These are phyloP conservation scores for Amphipoea oculea DNA, from an alignment of 2,888 invertebrate species.

Conservation along the genomic window DNA sequence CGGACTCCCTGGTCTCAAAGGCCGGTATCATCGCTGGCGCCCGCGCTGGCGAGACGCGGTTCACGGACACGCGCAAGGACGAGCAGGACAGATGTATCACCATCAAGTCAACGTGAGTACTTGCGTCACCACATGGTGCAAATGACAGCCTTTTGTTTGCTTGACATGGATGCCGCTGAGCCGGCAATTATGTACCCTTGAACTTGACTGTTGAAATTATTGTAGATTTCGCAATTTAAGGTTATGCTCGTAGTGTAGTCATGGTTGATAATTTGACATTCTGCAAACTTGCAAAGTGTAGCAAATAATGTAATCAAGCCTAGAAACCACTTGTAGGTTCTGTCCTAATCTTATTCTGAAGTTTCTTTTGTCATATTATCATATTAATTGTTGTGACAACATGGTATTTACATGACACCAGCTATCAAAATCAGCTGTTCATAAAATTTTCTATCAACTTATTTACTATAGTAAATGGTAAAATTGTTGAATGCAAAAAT, in stretches of 20 bases:
- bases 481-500: background rate
- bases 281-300: background rate
- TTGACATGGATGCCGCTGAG: conserved; percentile 5
- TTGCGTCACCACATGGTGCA: conserved; percentile 72
- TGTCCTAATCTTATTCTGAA: background rate
- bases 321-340: conserved; percentile 10
- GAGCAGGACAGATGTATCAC: conserved; percentile 99
- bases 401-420: conserved; percentile 20
- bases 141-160: conserved; percentile 66
- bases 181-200: conserved; percentile 59
- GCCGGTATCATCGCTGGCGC: conserved; percentile 99
- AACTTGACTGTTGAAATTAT: conserved; percentile 55
- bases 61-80: conserved; percentile 99
- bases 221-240: conserved; percentile 26
- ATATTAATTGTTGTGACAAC: conserved; percentile 21
- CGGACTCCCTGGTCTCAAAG: conserved; percentile 99
- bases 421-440: conserved; percentile 43
- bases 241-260: conserved; percentile 19
- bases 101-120: conserved; percentile 99
- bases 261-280: background rate
- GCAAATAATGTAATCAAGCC: background rate
- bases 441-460: background rate
- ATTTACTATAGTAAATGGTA: too few relatives aligned
- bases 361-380: conserved; percentile 15
- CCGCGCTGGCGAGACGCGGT: conserved; percentile 99